Evolutionary conservation across 2,888 invertebrate genomes (phyloP).

Genomic region (Drosophila merina): DNA sequence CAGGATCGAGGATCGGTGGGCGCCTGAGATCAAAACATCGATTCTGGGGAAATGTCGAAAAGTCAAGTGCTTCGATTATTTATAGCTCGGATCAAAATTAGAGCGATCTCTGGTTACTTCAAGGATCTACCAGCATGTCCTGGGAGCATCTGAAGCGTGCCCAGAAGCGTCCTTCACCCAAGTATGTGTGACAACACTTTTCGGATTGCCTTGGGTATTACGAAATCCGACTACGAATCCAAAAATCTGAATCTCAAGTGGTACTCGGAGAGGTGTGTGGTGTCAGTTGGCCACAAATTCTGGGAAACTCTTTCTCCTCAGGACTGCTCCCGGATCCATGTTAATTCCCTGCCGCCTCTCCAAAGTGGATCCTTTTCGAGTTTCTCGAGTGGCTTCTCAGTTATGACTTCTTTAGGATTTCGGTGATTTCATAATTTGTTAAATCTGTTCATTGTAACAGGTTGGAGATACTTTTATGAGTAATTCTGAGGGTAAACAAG

Average conservation of each 20-base stretch:
- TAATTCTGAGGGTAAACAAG: neutral
- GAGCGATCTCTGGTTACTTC: conserved; percentile 53
- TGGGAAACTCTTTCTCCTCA: conserved; percentile 36
- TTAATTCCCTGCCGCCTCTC: neutral
- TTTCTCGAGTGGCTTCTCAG: neutral
- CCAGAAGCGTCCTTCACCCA: conserved; percentile 21
- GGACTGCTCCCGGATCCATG: conserved; percentile 4
- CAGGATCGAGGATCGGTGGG: conserved; percentile 18
- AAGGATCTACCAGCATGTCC: neutral
- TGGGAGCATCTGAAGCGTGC: conserved; percentile 25
- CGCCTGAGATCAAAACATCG: conserved; percentile 52
- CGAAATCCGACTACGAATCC: neutral
- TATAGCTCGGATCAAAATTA: conserved; percentile 71
- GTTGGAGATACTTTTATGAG: neutral
- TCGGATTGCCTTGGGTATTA: neutral
- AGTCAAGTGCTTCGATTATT: conserved; percentile 75
- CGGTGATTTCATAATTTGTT: conserved; percentile 1
- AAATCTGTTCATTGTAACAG: conserved; percentile 5
- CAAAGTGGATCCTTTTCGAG: conserved; percentile 4
- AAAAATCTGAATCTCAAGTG: conserved; percentile 1
- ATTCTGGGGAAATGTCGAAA: conserved; percentile 69
- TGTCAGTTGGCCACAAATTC: conserved; percentile 60
- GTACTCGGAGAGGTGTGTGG: conserved; percentile 17
- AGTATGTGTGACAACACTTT: conserved; percentile 53
- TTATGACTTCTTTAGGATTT: neutral